Evolutionary conservation across 2,888 invertebrate genomes (phyloP).

Genomic region (Blastobasis adustella): DNA sequence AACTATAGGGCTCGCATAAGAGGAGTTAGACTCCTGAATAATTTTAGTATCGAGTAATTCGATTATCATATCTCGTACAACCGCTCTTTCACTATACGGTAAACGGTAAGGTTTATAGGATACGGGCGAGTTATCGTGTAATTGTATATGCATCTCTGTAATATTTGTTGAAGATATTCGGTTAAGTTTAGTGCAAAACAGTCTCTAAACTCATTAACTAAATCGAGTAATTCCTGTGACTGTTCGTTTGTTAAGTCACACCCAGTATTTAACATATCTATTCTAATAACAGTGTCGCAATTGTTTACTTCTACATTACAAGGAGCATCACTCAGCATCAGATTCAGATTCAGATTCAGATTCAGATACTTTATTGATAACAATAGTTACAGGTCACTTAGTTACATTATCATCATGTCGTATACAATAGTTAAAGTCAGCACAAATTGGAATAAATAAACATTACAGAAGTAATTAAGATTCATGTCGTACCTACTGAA

Average conservation of each 20-base stretch:
- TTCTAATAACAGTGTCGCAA: not conserved
- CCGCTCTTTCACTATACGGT: constrained; percentile 2
- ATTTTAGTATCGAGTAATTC: constrained; percentile 2
- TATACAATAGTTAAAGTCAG: too few species aligned
- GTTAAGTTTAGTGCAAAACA: constrained; percentile 9
- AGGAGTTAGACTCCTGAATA: constrained; percentile 10
- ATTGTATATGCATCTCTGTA: constrained; percentile 7
- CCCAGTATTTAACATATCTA: constrained; percentile 1
- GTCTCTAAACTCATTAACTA: constrained; percentile 5
- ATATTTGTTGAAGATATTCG: constrained; percentile 3
- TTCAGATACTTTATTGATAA: too few species aligned
- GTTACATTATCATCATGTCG: too few species aligned
- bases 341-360: too few species aligned
- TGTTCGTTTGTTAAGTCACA: not conserved
- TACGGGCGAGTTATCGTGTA: constrained; percentile 7
- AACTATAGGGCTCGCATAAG: constrained; percentile 22
- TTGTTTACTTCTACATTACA: not conserved
- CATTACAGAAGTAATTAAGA: too few species aligned
- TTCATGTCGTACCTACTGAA: too few species aligned
- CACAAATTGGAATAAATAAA: too few species aligned
- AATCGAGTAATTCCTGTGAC: not conserved
- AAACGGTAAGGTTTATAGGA: constrained; percentile 9
- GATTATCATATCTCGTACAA: constrained; percentile 6
- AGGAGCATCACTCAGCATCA: not conserved
- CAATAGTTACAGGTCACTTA: too few species aligned